Percentiles rank a stretch among this genome's conserved stretches.
phyloP scores from a whole-genome alignment of 2,888 invertebrate genomes.

The Chromoteleia sp. region DNA sequence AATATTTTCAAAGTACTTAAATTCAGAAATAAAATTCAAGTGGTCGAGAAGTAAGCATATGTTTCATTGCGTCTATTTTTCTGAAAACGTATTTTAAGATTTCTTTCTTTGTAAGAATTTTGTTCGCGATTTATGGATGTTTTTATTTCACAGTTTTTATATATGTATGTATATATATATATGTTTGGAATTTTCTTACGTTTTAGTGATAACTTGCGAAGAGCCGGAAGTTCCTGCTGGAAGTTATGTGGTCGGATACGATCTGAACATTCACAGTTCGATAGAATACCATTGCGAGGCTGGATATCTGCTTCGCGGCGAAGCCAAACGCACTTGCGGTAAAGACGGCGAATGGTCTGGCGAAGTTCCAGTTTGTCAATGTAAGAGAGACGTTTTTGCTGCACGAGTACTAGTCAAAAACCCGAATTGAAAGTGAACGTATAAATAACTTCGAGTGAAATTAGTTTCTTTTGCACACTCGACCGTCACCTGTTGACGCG shows the following conservation, averaged over 20 bases:
- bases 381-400: constrained; percentile 85
- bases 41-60: too few relatives aligned
- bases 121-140: too few relatives aligned
- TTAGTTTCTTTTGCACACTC: not conserved
- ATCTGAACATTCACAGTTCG: constrained; percentile 94
- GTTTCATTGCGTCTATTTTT: too few relatives aligned
- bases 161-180: too few relatives aligned
- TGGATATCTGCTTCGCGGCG: constrained; percentile 92
- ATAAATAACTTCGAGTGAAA: not conserved
- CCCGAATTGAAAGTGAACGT: not conserved
- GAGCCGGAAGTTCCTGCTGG: constrained; percentile 94
- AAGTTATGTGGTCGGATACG: constrained; percentile 94
- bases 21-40: too few relatives aligned
- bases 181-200: too few relatives aligned
- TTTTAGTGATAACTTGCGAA: constrained; percentile 92
- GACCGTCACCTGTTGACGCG: constrained; percentile 33
- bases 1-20: too few relatives aligned
- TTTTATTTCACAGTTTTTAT: too few relatives aligned
- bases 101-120: too few relatives aligned
- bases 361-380: constrained; percentile 92
- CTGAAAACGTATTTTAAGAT: too few relatives aligned
- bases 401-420: not conserved
- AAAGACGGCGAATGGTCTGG: constrained; percentile 94
- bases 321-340: constrained; percentile 89
- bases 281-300: constrained; percentile 95